A percentile compares a stretch with the other conserved stretches of the same genome.
Conservation (phyloP, 2,113 vertebrate genomes). For the Mastomys natalensis region DNA sequence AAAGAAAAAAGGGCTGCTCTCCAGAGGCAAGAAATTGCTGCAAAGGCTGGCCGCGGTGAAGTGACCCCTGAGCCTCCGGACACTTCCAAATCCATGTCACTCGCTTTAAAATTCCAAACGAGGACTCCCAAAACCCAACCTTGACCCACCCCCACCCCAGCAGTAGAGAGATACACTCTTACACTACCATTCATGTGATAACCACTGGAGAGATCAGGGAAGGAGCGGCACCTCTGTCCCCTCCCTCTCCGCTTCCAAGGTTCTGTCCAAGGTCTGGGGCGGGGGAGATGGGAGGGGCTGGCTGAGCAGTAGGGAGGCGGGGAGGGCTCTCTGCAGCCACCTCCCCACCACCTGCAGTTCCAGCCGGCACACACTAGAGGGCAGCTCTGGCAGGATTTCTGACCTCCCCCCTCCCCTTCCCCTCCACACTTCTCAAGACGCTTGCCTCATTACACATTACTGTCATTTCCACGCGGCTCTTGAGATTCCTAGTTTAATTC, state of each 20-base stretch:
- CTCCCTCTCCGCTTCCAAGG: constrained; percentile 29
- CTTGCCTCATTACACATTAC: constrained; percentile 55
- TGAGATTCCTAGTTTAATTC: constrained; percentile 91
- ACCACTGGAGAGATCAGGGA: constrained; percentile 64
- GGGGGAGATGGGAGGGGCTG: background rate
- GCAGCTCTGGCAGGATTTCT: constrained; percentile 65
- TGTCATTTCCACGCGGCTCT: constrained; percentile 87
- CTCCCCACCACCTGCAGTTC: constrained; percentile 47
- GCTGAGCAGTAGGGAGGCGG: constrained; percentile 28
- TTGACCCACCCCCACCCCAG: constrained; percentile 34
- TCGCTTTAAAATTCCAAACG: constrained; percentile 84
- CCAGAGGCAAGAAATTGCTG: constrained; percentile 97
- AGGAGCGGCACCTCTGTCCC: background rate
- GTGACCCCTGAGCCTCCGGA: constrained; percentile 90
- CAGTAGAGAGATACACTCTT: constrained; percentile 76
- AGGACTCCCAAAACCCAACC: constrained; percentile 85
- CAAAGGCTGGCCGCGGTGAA: constrained; percentile 95
- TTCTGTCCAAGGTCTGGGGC: background rate
- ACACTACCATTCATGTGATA: constrained; percentile 47
- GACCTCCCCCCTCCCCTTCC: background rate
- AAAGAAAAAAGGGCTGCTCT: constrained; percentile 98
- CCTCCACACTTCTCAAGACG: constrained; percentile 23
- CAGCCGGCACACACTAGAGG: constrained; percentile 75
- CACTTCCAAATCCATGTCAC: constrained; percentile 83
- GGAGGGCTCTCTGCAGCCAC: constrained; percentile 61